These are phyloP conservation scores for Aegotheles bennettii DNA, from an alignment of 2,113 vertebrate species.

Conservation along the genomic window DNA sequence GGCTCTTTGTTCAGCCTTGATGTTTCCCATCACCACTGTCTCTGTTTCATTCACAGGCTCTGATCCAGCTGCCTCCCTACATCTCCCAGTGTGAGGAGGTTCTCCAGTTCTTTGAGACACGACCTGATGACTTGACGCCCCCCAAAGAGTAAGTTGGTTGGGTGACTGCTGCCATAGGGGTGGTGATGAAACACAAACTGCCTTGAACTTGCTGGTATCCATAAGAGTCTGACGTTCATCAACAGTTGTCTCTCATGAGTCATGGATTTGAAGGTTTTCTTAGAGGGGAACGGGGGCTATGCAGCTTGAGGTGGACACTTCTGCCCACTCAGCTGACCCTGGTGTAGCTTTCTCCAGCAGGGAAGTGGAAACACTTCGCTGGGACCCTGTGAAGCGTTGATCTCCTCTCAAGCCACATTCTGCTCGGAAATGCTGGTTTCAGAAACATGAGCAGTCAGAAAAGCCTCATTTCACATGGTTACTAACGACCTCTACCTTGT, in stretches of 20 bases:
- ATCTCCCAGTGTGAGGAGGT: conserved; percentile 98
- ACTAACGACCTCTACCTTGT: background rate
- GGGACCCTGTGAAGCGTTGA: background rate
- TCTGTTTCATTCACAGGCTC: conserved; percentile 75
- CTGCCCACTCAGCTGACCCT: background rate
- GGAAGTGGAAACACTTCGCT: background rate
- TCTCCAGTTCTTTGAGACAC: conserved; percentile 94
- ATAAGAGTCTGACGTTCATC: background rate
- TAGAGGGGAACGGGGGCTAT: background rate
- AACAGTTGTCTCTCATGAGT: rapidly evolving
- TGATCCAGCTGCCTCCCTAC: conserved; percentile 95
- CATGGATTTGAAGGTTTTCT: background rate
- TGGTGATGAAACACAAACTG: background rate
- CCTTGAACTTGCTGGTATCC: background rate
- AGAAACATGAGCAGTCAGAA: background rate
- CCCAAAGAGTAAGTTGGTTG: conserved; percentile 88
- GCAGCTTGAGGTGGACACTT: background rate
- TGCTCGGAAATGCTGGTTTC: background rate
- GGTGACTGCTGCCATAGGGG: background rate
- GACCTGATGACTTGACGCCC: conserved; percentile 91
- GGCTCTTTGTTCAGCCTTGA: background rate
- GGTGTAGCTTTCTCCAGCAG: background rate
- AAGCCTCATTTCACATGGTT: background rate
- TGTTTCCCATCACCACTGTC: background rate
- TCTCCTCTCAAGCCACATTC: background rate